A percentile compares a stretch with the other conserved stretches of the same genome.
Evolutionary conservation across 2,888 invertebrate species (phyloP).

Genomic region (Sthenelais limicola): DNA sequence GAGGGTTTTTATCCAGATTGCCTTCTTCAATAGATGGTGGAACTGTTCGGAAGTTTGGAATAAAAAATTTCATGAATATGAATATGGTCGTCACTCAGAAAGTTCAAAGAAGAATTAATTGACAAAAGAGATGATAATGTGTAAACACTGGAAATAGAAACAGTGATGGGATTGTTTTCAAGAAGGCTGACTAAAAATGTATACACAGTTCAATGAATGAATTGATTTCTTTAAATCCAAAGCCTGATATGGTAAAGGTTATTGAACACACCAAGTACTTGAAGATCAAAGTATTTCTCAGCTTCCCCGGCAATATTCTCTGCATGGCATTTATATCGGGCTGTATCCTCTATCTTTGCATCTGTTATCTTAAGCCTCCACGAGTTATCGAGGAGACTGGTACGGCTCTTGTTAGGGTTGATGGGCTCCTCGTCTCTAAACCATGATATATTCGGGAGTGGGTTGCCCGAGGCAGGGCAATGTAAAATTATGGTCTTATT

Average conservation of each 20-base stretch:
- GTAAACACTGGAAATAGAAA: too few species aligned
- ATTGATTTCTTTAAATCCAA: too few species aligned
- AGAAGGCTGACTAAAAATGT: too few species aligned
- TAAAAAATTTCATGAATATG: too few species aligned
- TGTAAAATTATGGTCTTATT: conserved; percentile 65
- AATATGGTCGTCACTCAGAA: too few species aligned
- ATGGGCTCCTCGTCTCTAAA: conserved; percentile 43
- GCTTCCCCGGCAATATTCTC: conserved; percentile 76
- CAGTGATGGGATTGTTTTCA: too few species aligned
- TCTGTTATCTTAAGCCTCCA: conserved; percentile 61
- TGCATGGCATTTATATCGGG: conserved; percentile 75
- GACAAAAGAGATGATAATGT: too few species aligned
- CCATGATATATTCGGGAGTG: conserved; percentile 73
- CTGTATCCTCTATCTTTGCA: conserved; percentile 64
- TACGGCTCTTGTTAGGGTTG: conserved; percentile 7
- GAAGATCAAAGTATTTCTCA: conserved; percentile 72
- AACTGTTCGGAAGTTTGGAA: too few species aligned
- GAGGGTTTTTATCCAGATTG: conserved; percentile 55
- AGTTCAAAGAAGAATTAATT: too few species aligned
- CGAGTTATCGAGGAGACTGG: conserved; percentile 56
- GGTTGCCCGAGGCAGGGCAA: conserved; percentile 74
- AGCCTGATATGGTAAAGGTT: not conserved
- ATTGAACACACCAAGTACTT: conserved; percentile 76
- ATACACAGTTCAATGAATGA: too few species aligned
- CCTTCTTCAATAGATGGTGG: conserved; percentile 62